phyloP scores from a whole-genome alignment of 2,113 vertebrate species.

The Poeciliopsis prolifica region DNA sequence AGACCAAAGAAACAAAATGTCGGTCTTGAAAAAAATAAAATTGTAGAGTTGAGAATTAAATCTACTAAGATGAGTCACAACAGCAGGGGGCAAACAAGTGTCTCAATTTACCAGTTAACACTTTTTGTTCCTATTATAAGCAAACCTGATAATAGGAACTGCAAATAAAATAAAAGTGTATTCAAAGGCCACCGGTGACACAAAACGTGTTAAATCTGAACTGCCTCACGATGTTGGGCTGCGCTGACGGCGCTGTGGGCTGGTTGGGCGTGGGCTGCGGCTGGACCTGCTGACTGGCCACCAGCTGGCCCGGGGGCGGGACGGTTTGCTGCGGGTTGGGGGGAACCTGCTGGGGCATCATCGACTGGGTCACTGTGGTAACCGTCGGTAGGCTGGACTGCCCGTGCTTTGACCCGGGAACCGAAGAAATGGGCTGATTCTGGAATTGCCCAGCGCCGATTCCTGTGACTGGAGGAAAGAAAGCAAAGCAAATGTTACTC shows the following conservation, averaged over 20 bases:
- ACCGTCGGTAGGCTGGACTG: constrained; percentile 85
- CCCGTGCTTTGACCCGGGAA: constrained; percentile 70
- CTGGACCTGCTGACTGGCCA: constrained; percentile 68
- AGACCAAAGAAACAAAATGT: too few relatives aligned
- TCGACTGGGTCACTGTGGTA: constrained; percentile 76
- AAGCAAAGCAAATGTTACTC: too few relatives aligned
- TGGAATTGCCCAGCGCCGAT: constrained; percentile 74
- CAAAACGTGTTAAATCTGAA: not conserved
- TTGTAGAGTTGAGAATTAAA: too few relatives aligned
- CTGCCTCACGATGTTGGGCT: constrained; percentile 71
- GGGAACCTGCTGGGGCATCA: constrained; percentile 76
- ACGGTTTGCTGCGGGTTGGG: constrained; percentile 70
- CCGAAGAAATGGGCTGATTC: constrained; percentile 70
- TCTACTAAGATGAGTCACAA: not conserved
- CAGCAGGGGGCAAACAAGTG: not conserved
- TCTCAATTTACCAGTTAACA: too few relatives aligned
- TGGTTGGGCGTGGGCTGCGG: constrained; percentile 64
- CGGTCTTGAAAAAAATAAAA: too few relatives aligned
- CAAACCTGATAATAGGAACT: not conserved
- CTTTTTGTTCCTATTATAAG: too few relatives aligned
- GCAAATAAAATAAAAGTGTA: not conserved
- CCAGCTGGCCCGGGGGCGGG: constrained; percentile 65
- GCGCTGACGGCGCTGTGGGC: constrained; percentile 55
- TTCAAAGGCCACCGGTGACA: not conserved
- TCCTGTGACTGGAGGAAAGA: constrained; percentile 54